These are phyloP conservation scores for Mareca penelope DNA, from an alignment of 2,797 vertebrate species.

Conservation along the genomic window DNA sequence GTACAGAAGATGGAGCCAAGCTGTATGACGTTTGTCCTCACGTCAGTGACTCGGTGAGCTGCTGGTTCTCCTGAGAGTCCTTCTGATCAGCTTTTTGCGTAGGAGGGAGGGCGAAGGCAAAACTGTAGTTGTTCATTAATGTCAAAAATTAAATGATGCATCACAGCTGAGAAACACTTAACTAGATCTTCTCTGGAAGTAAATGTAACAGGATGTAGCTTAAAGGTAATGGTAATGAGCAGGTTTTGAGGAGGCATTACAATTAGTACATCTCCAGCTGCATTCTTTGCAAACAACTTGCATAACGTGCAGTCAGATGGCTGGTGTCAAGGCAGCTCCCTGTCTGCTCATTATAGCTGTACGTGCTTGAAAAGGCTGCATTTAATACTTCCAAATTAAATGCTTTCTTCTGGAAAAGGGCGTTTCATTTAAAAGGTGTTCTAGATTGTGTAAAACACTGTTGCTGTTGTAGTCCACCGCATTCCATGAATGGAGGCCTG, in stretches of 20 bases:
- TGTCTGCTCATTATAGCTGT: neutral
- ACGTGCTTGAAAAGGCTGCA: neutral
- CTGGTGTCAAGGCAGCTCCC: neutral
- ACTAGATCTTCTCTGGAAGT: neutral
- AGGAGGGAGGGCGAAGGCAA: neutral
- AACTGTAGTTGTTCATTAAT: neutral
- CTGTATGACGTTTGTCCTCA: constrained; percentile 97
- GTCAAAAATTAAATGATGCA: neutral
- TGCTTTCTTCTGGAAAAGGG: neutral
- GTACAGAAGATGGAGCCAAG: constrained; percentile 95
- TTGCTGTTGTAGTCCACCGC: neutral
- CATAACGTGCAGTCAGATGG: neutral
- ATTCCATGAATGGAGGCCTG: neutral
- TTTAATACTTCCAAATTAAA: neutral
- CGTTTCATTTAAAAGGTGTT: neutral
- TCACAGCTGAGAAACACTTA: neutral
- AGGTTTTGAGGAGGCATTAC: neutral
- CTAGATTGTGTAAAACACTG: neutral
- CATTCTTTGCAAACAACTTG: neutral
- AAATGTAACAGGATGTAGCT: neutral
- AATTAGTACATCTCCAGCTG: neutral
- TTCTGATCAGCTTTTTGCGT: neutral
- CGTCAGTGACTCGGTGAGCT: constrained; percentile 91
- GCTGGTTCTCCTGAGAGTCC: neutral
- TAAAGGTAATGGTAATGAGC: neutral